Evolutionary conservation across 2,888 invertebrate genomes (phyloP).

Genomic region (Beris chalybata): DNA sequence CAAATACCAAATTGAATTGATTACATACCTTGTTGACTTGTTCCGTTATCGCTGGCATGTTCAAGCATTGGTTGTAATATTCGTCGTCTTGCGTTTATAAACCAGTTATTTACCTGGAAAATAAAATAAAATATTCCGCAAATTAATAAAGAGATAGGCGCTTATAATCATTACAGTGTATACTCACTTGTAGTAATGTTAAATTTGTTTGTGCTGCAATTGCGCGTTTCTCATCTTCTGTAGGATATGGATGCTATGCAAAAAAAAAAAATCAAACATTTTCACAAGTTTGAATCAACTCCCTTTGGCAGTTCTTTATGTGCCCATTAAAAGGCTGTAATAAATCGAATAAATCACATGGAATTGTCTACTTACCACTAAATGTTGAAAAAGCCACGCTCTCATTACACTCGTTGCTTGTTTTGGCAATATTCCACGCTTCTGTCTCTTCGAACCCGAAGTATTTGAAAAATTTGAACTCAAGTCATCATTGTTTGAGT

Average conservation of each 20-base stretch:
- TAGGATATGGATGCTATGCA: conserved; percentile 89
- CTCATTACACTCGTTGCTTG: conserved; percentile 96
- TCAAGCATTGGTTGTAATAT: conserved; percentile 93
- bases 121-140: background rate
- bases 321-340: conserved; percentile 27
- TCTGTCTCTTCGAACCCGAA: conserved; percentile 65
- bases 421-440: conserved; percentile 90
- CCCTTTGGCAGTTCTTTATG: conserved; percentile 12
- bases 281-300: background rate
- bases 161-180: background rate
- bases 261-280: background rate
- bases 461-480: conserved; percentile 57
- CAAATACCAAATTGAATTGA: conserved; percentile 1
- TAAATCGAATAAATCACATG: conserved; percentile 23
- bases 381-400: conserved; percentile 94
- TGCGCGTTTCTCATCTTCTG: conserved; percentile 90
- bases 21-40: conserved; percentile 37
- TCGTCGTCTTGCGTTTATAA: conserved; percentile 88
- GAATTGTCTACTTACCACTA: conserved; percentile 72
- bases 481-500: conserved; percentile 63
- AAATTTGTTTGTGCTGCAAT: conserved; percentile 88
- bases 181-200: conserved; percentile 69
- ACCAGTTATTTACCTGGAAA: conserved; percentile 81
- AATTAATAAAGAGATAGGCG: background rate
- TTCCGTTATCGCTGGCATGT: conserved; percentile 43